Conservation (phyloP, 1,140 invertebrate genomes). For the Heliothis virescens region DNA sequence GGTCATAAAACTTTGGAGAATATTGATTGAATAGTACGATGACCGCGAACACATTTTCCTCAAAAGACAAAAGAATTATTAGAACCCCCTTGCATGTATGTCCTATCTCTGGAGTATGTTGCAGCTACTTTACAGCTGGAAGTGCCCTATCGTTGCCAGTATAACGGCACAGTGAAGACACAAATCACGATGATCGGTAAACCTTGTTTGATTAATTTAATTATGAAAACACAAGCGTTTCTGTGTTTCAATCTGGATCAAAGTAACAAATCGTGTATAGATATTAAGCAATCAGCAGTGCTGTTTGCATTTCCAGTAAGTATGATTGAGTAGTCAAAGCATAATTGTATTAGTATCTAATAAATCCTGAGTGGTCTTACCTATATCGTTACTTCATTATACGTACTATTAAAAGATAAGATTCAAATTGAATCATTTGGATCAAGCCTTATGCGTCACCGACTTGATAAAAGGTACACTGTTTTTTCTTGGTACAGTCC, state of each 20-base stretch:
- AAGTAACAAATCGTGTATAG: constrained; percentile 11
- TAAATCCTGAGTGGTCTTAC: constrained; percentile 23
- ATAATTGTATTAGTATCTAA: constrained; percentile 17
- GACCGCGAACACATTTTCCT: too few species aligned
- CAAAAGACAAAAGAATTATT: too few species aligned
- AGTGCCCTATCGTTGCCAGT: not conserved
- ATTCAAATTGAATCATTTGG: constrained; percentile 8
- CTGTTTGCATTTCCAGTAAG: constrained; percentile 23
- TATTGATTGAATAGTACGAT: too few species aligned
- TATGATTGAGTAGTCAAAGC: constrained; percentile 2
- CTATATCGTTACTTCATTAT: constrained; percentile 23
- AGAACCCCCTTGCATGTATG: not conserved
- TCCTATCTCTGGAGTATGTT: not conserved
- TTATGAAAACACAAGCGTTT: not conserved
- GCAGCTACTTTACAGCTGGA: not conserved
- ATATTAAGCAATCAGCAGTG: not conserved
- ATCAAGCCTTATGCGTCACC: not conserved
- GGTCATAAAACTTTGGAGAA: too few species aligned
- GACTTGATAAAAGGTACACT: not conserved
- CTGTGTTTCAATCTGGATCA: constrained; percentile 1
- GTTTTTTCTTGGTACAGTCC: not conserved
- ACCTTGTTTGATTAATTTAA: not conserved
- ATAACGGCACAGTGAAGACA: too few species aligned
- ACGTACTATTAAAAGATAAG: constrained; percentile 24
- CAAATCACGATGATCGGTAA: not conserved